These are phyloP conservation scores for Astyanax mexicanus DNA, from an alignment of 2,797 vertebrate species.

Conservation along the genomic window DNA sequence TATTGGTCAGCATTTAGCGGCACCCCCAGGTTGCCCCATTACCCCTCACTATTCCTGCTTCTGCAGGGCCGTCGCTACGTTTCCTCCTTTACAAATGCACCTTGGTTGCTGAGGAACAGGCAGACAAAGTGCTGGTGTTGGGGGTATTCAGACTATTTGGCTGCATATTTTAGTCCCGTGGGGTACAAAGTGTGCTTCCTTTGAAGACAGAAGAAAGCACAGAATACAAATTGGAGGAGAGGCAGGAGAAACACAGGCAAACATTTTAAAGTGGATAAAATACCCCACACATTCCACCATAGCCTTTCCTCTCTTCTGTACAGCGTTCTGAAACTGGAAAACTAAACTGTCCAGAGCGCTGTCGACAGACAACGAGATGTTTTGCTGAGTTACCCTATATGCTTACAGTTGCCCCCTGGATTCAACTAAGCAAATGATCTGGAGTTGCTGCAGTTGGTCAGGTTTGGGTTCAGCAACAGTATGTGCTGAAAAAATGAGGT, in stretches of 20 bases:
- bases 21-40: slow-evolving; percentile 62
- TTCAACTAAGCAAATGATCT: too few species aligned
- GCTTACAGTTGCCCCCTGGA: not conserved
- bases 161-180: slow-evolving; percentile 53
- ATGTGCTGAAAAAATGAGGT: too few species aligned
- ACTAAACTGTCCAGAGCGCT: not conserved
- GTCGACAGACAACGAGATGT: not conserved
- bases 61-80: slow-evolving; percentile 57
- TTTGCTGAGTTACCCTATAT: too few species aligned
- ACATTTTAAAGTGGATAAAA: slow-evolving; percentile 4
- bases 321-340: not conserved
- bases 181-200: slow-evolving; percentile 46
- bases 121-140: slow-evolving; percentile 59
- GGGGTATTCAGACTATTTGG: slow-evolving; percentile 48
- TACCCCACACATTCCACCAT: not conserved
- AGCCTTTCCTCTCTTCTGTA: not conserved
- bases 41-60: slow-evolving; percentile 56
- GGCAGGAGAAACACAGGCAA: not conserved
- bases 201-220: slow-evolving; percentile 26
- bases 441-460: too few species aligned
- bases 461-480: too few species aligned
- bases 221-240: slow-evolving; percentile 42
- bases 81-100: slow-evolving; percentile 56
- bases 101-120: slow-evolving; percentile 77
- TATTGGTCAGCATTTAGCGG: slow-evolving; percentile 25